These are phyloP conservation scores for sheep (Ovis aries) DNA, from an alignment of 2,113 vertebrate genomes.

Conservation along the genomic window ARS-UI_Ramb_v3.0 NC_056054.1:217627501-217628000, in stretches of 20 bases:
- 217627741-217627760: background rate
- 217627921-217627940: background rate
- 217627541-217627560: background rate
- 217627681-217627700: background rate
- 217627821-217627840: background rate
- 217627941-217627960: background rate
- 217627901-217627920: background rate
- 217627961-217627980: background rate
- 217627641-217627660: background rate
- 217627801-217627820: background rate
- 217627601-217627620: background rate
- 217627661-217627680: background rate
- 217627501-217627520: background rate
- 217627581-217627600: background rate
- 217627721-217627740: background rate
- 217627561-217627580: background rate
- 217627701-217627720: rapidly evolving
- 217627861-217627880: background rate
- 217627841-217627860: background rate
- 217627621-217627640: background rate
- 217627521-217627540: background rate
- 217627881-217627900: background rate
- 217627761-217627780: background rate
- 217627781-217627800: background rate
- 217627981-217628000: background rate